Conservation (phyloP, 2,888 invertebrate genomes). For the Petrolisthes cinctipes region DNA sequence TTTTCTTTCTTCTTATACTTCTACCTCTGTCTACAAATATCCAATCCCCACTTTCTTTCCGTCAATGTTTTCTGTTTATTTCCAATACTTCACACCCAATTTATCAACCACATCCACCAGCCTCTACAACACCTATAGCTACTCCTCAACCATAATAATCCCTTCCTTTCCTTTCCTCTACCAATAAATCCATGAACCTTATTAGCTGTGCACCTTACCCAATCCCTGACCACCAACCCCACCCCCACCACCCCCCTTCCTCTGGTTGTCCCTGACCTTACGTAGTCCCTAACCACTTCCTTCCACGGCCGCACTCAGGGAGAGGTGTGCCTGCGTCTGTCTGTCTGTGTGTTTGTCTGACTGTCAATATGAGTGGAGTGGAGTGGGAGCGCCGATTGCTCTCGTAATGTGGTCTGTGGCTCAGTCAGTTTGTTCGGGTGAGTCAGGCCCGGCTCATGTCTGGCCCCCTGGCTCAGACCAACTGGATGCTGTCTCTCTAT, state of each 20-base stretch:
- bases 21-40: neutral
- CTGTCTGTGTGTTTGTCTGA: conserved; percentile 44
- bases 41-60: too few relatives aligned
- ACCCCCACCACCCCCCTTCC: neutral
- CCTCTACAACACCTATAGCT: too few relatives aligned
- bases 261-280: too few relatives aligned
- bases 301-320: neutral
- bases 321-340: conserved; percentile 44
- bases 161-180: neutral
- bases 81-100: too few relatives aligned
- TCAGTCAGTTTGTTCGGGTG: neutral
- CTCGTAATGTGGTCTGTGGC: neutral
- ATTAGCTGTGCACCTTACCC: too few relatives aligned
- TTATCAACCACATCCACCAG: too few relatives aligned
- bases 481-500: neutral
- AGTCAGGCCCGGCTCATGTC: neutral
- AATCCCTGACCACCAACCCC: neutral
- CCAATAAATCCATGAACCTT: too few relatives aligned
- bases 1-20: neutral
- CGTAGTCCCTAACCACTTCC: neutral
- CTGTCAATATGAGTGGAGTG: conserved; percentile 40
- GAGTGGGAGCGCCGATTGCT: conserved; percentile 9
- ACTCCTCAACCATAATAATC: neutral
- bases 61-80: too few relatives aligned
- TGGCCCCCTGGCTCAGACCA: neutral